Conservation (phyloP, 2,888 invertebrate species). For the Hirtodrosophila alboralis region DNA sequence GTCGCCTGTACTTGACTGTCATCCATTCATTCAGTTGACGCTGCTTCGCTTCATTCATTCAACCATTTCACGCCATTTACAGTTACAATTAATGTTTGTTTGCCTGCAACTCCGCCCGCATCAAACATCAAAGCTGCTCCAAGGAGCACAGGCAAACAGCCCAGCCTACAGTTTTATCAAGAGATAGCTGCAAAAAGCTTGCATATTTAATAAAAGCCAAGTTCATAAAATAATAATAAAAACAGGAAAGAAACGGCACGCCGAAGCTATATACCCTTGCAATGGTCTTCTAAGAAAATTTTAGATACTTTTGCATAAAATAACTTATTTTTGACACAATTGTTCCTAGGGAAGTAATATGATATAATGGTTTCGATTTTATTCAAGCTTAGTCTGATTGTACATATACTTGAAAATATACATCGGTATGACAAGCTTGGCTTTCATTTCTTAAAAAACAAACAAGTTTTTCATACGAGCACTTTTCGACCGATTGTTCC, state of each 20-base stretch:
- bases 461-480: no score
- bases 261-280: no score
- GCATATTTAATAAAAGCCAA: conserved; percentile 73
- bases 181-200: conserved; percentile 62
- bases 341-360: no score
- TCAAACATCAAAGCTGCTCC: conserved; percentile 60
- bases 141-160: conserved; percentile 12
- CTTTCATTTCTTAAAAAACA: no score
- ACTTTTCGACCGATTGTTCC: no score
- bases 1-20: conserved; percentile 63
- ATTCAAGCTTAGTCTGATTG: no score
- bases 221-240: conserved; percentile 60
- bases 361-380: no score
- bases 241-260: conserved; percentile 1
- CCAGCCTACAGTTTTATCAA: conserved; percentile 30
- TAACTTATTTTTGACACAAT: no score
- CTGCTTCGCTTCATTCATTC: conserved; percentile 46
- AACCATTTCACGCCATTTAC: conserved; percentile 76
- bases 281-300: no score
- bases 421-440: no score
- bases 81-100: conserved; percentile 77
- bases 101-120: conserved; percentile 65
- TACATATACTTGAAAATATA: no score
- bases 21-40: conserved; percentile 47
- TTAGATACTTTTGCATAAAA: no score